phyloP scores from a whole-genome alignment of 1,140 invertebrate genomes.

The Colletes latitarsis region DNA sequence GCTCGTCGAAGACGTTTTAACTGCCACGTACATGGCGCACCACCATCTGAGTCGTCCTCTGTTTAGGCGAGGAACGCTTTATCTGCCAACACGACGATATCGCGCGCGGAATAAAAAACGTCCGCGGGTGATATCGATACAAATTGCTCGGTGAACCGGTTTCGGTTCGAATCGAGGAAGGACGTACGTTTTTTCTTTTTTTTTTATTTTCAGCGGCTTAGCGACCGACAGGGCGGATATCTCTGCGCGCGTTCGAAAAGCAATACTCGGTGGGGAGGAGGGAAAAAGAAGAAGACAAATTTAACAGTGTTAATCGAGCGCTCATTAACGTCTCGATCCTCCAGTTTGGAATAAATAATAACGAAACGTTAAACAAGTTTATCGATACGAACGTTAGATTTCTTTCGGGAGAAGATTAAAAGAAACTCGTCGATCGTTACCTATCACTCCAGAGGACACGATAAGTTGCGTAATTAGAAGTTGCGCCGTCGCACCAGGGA shows the following conservation, averaged over 20 bases:
- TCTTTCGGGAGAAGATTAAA: no score
- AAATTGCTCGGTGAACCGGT: conserved; percentile 26
- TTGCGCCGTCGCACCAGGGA: no score
- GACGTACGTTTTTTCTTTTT: not conserved
- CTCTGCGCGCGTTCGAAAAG: no score
- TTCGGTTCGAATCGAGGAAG: not conserved
- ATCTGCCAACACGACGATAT: conserved; percentile 2
- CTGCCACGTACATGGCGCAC: not conserved
- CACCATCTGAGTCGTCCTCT: not conserved
- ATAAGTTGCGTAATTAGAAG: no score
- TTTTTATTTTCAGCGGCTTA: not conserved
- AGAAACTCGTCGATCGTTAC: no score
- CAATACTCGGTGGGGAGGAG: not conserved
- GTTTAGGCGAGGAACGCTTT: conserved; percentile 13
- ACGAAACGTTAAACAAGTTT: no score
- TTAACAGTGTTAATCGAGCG: no score
- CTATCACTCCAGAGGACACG: no score
- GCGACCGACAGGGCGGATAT: not conserved
- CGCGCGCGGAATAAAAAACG: not conserved
- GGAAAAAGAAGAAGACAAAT: not conserved
- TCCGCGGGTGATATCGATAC: conserved; percentile 4
- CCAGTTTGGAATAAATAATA: no score
- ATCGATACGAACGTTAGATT: no score
- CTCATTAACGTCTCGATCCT: no score
- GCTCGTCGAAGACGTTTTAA: conserved; percentile 26